Evolutionary conservation across 1,140 invertebrate genomes (phyloP), one percentile per base, ranked within the genome.

Genomic region (Musca vetustissima): DNA sequence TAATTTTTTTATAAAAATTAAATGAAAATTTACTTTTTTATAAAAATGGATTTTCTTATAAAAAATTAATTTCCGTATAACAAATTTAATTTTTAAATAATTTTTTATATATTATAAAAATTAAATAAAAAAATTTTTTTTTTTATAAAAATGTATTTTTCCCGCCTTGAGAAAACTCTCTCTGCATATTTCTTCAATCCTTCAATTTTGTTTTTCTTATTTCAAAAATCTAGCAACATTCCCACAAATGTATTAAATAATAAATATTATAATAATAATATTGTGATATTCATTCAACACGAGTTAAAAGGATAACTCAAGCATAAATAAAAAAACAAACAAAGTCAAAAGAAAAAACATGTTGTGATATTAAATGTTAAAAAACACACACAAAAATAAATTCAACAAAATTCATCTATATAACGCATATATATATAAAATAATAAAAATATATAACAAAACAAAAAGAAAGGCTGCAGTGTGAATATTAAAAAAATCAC

Each of bases 191-290:
- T n/a, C n/a, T n/a, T n/a, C n/a, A n/a, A n/a, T n/a, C n/a, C n/a
- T n/a, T n/a, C n/a, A n/a, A n/a, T n/a, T n/a, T n/a, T n/a, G n/a
- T 49, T 49, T 15, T 49, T 49, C 6, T 9, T 13, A 8, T 43
- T 43, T 11, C 36, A 4, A 11, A 9, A 43, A 36, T 61, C 28
- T 36, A 61, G 57, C 32, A 61, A 61, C 28, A 43, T 43, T 61
- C 15, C 57, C 57, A 61, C 57, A 61, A 61, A 61, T 61, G 57
- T 61, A 61, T 61, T 61, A 61, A 61, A 36, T 19, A 52, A 17
- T 21, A 52, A 4, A 52, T 6, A 52, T 2, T 9, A 52, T 11
- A 19, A 7, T 1, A 52, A 28, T 28, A 57, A 55, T 11, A 57
- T 59, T 59, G 28, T 36, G 17, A 43, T 36, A 61, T n/a, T n/a